Base-by-base conservation (phyloP, 1,140 invertebrate species). In the Trichonephila inaurata region DNA sequence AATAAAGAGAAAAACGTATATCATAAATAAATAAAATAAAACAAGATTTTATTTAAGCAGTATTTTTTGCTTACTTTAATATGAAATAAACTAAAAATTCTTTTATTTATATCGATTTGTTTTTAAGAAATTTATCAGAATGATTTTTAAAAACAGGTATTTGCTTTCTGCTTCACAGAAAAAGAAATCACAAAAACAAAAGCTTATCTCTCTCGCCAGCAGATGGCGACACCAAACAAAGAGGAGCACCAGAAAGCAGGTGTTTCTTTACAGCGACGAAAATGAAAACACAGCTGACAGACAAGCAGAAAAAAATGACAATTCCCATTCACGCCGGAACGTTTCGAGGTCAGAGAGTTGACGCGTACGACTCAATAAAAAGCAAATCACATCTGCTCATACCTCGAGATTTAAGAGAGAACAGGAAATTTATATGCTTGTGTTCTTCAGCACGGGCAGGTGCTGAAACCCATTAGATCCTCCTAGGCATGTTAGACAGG, bases 351-450 rank as follows among this genome's bases (percentile, higher is more conserved):
- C 72, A 77, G 72, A 12, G 51, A 51, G 51, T 51, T 51, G 51
- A 51, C 51, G 51, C 33, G 28, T 33, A 33, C 66, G 16, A 83
- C 44, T 28, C 7, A 51, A 51, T 61, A n/a, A 85, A 77, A 33
- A 77, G 28, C 72, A 40, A 40, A 77, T n/a, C 12, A 51, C 83
- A 85, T 61, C 83, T 85, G 83, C 83, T 85, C 44, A 19, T 24
- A 51, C 83, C n/a, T 61, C 2, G 21, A 28, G 16, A 7, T 40
- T 33, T 77, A 18, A 77, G 18, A 77, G 69, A 40, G 33, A 77
- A 69, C 8, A 69, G 10, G n/a, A 24, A 69, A 69, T 69, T 69
- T 77, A 77, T 40, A 28, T 77, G 72, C 1, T 40, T 77, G 14
- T 40, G 18, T 69, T 24, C 10, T 12, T 69, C 66, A 6, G 12